A percentile compares a stretch with the other conserved stretches of the same genome.
phyloP scores from a whole-genome alignment of 1,140 invertebrate species.

The Trinorchestia longiramus region DNA sequence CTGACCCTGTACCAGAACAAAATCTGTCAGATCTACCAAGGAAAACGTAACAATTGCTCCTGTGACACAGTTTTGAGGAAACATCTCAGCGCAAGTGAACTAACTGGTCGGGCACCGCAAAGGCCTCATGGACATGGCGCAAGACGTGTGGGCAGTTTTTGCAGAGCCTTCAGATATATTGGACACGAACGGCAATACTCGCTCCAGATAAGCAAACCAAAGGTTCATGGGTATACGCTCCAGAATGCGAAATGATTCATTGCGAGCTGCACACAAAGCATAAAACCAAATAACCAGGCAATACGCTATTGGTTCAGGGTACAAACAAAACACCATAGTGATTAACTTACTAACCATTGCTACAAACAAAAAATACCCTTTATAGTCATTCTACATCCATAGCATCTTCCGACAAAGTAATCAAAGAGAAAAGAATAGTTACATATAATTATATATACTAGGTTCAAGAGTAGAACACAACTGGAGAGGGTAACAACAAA shows the following conservation, averaged over 20 bases:
- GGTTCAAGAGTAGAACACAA: too few relatives aligned
- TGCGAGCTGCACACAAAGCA: not conserved
- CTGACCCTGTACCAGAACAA: too few relatives aligned
- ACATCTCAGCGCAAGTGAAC: not conserved
- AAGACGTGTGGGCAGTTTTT: conserved; percentile 23
- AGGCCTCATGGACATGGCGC: conserved; percentile 6
- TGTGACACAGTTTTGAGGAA: not conserved
- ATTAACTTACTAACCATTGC: not conserved
- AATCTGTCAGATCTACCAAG: not conserved
- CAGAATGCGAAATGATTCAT: not conserved
- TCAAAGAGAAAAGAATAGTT: too few relatives aligned
- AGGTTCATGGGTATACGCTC: not conserved
- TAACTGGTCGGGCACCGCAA: not conserved
- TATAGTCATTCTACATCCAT: too few relatives aligned
- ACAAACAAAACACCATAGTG: not conserved
- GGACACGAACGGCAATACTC: not conserved
- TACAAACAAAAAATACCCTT: not conserved
- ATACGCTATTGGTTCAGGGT: not conserved
- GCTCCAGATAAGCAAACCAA: not conserved
- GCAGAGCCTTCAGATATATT: not conserved
- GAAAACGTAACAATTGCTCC: not conserved
- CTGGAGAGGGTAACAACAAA: too few relatives aligned
- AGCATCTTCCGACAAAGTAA: too few relatives aligned
- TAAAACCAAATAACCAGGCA: not conserved
- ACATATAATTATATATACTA: too few relatives aligned